A percentile compares a stretch with the other conserved stretches of the same genome.
These are phyloP conservation scores for Kryptolebias ocellatus DNA, from an alignment of 2,797 vertebrate genomes.

Conservation along the genomic window DNA sequence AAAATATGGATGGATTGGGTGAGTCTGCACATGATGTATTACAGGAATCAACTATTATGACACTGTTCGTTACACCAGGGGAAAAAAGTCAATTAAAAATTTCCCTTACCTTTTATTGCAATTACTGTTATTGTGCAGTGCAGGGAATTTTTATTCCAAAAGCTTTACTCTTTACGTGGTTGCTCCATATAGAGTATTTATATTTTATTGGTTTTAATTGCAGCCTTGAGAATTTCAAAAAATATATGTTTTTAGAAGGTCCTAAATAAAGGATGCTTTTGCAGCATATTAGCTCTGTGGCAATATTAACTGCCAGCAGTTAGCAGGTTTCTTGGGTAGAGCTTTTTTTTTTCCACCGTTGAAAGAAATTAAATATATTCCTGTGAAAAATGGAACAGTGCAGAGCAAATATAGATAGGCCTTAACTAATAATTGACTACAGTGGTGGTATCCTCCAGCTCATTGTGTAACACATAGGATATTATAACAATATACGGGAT, in stretches of 20 bases:
- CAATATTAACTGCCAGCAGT: neutral
- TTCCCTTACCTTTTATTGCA: neutral
- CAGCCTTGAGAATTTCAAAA: neutral
- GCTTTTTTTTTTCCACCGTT: no score
- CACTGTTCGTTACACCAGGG: conserved; percentile 2
- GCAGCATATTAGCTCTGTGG: neutral
- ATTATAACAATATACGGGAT: neutral
- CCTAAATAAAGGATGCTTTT: no score
- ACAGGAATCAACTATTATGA: conserved; percentile 18
- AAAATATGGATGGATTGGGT: conserved; percentile 25
- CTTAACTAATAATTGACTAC: no score
- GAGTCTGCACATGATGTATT: conserved; percentile 27
- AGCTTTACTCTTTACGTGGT: neutral
- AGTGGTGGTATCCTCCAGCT: neutral
- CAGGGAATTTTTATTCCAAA: neutral
- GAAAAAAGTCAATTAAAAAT: neutral
- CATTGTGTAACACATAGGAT: neutral
- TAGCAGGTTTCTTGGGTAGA: no score
- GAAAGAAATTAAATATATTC: no score
- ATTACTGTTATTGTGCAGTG: neutral
- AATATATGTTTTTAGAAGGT: neutral
- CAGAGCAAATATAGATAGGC: no score
- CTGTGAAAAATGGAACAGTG: no score
- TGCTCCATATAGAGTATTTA: neutral
- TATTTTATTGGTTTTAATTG: neutral